phyloP scores from a whole-genome alignment of 2,797 vertebrate species.

The Cercopithecus neglectus region DNA sequence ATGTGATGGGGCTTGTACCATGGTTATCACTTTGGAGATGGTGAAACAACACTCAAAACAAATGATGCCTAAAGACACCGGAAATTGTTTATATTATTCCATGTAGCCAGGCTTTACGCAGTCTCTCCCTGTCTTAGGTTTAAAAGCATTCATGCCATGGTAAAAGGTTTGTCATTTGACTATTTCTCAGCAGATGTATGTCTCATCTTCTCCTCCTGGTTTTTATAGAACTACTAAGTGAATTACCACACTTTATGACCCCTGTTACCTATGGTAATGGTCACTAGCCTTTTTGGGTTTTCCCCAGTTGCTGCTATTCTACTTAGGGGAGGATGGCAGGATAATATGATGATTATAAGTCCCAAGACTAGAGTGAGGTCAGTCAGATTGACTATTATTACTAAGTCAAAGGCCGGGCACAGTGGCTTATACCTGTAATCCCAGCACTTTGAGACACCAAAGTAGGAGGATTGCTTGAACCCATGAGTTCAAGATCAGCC shows the following conservation, averaged over 20 bases:
- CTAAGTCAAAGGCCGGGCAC: background rate
- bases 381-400: background rate
- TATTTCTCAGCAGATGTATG: background rate
- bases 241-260: background rate
- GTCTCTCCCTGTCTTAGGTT: background rate
- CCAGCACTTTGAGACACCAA: background rate
- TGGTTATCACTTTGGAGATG: accelerated
- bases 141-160: background rate
- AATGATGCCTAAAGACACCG: background rate
- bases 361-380: background rate
- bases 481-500: background rate
- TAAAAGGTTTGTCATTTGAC: background rate
- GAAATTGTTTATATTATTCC: background rate
- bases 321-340: background rate
- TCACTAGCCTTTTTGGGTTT: too few species aligned
- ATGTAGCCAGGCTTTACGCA: background rate
- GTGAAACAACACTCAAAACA: background rate
- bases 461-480: background rate
- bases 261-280: accelerated
- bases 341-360: accelerated
- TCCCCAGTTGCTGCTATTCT: background rate
- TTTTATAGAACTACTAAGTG: background rate
- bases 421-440: background rate
- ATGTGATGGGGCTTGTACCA: background rate
- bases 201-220: background rate